These are phyloP conservation scores for Strix uralensis DNA, from an alignment of 2,113 vertebrate genomes.

Conservation along the genomic window DNA sequence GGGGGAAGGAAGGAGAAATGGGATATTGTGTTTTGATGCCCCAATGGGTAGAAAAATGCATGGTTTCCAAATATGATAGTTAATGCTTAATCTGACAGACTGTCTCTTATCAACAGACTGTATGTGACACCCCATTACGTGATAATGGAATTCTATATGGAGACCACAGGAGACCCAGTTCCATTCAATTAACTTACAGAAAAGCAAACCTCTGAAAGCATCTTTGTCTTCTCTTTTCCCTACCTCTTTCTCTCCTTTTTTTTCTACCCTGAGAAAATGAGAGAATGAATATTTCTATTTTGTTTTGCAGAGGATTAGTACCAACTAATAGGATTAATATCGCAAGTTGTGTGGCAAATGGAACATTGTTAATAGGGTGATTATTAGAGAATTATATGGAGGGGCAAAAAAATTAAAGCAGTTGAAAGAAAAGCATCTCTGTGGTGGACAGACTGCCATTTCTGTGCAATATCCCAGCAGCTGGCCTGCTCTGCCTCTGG, in stretches of 20 bases:
- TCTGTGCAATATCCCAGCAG: not conserved
- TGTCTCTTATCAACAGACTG: conserved; percentile 46
- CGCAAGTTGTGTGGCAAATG: conserved; percentile 54
- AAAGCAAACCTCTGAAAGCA: conserved; percentile 32
- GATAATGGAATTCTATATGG: conserved; percentile 55
- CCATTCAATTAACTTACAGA: conserved; percentile 53
- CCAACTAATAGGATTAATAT: conserved; percentile 70
- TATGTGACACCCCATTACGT: conserved; percentile 36
- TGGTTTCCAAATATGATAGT: conserved; percentile 39
- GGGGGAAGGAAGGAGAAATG: not conserved
- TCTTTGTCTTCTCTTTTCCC: conserved; percentile 18
- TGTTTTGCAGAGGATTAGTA: conserved; percentile 55
- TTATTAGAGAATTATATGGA: conserved; percentile 62
- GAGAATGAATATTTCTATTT: conserved; percentile 54
- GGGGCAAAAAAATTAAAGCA: conserved; percentile 11
- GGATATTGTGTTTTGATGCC: conserved; percentile 38
- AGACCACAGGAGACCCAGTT: conserved; percentile 45
- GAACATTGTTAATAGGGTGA: conserved; percentile 60
- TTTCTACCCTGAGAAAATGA: conserved; percentile 45
- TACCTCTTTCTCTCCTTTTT: not conserved
- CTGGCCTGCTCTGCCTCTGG: conserved; percentile 19
- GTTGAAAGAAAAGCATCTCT: not conserved
- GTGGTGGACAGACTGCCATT: not conserved
- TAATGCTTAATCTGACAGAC: conserved; percentile 59
- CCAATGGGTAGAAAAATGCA: conserved; percentile 24